Conservation (phyloP, 2,888 invertebrate species). For the Orthosia gothica region DNA sequence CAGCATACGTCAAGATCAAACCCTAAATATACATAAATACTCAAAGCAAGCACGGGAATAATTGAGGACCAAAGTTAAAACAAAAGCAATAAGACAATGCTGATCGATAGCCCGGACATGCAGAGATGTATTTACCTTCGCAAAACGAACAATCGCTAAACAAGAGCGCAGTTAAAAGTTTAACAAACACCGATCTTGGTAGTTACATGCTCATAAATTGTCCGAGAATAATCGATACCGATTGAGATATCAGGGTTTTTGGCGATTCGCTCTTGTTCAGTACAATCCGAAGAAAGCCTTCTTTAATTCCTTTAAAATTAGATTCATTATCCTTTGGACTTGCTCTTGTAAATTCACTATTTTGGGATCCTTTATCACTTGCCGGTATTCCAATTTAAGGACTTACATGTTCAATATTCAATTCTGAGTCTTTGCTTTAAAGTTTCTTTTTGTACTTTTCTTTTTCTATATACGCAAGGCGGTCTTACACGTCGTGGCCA, state of each 20-base stretch:
- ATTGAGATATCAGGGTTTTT: slow-evolving; percentile 85
- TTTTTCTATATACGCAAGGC: slow-evolving; percentile 70
- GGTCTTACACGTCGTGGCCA: slow-evolving; percentile 85
- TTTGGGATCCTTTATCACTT: slow-evolving; percentile 72
- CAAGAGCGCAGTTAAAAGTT: slow-evolving; percentile 68
- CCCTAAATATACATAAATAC: slow-evolving; percentile 48
- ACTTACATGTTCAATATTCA: slow-evolving; percentile 40
- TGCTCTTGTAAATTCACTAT: slow-evolving; percentile 70
- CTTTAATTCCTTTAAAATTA: slow-evolving; percentile 66
- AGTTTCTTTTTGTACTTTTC: slow-evolving; percentile 44
- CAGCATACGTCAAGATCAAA: slow-evolving; percentile 30
- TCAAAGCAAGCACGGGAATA: slow-evolving; percentile 49
- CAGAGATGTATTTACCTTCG: slow-evolving; percentile 57
- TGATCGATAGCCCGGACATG: slow-evolving; percentile 64
- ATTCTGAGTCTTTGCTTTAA: slow-evolving; percentile 47
- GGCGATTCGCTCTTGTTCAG: slow-evolving; percentile 45
- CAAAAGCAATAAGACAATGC: slow-evolving; percentile 60
- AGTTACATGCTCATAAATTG: slow-evolving; percentile 81
- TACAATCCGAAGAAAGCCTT: slow-evolving; percentile 60
- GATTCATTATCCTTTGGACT: slow-evolving; percentile 60
- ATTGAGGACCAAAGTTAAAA: slow-evolving; percentile 43
- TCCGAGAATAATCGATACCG: slow-evolving; percentile 77
- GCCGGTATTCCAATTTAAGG: slow-evolving; percentile 62
- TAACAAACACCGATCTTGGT: slow-evolving; percentile 79
- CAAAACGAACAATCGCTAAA: slow-evolving; percentile 66